Evolutionary conservation across 2,888 invertebrate genomes (phyloP).

Genomic region (Yponomeuta cagnagella): DNA sequence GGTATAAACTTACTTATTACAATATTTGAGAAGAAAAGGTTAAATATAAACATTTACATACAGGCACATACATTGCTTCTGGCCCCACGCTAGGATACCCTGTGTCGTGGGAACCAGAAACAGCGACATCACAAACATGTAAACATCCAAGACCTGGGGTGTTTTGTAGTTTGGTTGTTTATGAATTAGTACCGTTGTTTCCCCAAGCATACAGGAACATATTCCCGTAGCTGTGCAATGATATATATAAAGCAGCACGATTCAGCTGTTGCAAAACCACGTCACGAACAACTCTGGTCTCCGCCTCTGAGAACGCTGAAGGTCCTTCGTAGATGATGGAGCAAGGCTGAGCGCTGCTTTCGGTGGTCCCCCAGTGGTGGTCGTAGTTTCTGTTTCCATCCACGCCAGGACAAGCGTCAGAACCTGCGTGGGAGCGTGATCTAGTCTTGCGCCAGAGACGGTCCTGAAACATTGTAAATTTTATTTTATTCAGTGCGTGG

Average conservation of each 20-base stretch:
- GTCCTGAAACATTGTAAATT: constrained; percentile 51
- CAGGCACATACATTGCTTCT: too few relatives aligned
- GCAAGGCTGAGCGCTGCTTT: constrained; percentile 71
- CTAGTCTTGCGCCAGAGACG: constrained; percentile 84
- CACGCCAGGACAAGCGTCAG: constrained; percentile 78
- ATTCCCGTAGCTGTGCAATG: constrained; percentile 84
- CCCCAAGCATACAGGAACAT: constrained; percentile 84
- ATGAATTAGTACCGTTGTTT: constrained; percentile 54
- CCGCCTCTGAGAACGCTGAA: constrained; percentile 80
- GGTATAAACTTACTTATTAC: too few relatives aligned
- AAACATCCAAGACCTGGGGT: too few relatives aligned
- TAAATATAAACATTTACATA: too few relatives aligned
- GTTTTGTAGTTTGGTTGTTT: too few relatives aligned
- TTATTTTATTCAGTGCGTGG: not conserved
- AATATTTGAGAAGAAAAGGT: too few relatives aligned
- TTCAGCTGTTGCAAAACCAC: constrained; percentile 63
- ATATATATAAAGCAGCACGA: constrained; percentile 79
- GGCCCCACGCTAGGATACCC: too few relatives aligned
- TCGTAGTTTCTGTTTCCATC: constrained; percentile 88
- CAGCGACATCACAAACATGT: too few relatives aligned
- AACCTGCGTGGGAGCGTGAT: constrained; percentile 54
- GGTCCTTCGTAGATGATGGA: constrained; percentile 79
- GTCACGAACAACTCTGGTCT: constrained; percentile 77
- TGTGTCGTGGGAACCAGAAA: too few relatives aligned
- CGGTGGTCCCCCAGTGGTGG: constrained; percentile 79